Base-by-base conservation (phyloP, 1,140 invertebrate species). In the Drosophila sp. region DNA sequence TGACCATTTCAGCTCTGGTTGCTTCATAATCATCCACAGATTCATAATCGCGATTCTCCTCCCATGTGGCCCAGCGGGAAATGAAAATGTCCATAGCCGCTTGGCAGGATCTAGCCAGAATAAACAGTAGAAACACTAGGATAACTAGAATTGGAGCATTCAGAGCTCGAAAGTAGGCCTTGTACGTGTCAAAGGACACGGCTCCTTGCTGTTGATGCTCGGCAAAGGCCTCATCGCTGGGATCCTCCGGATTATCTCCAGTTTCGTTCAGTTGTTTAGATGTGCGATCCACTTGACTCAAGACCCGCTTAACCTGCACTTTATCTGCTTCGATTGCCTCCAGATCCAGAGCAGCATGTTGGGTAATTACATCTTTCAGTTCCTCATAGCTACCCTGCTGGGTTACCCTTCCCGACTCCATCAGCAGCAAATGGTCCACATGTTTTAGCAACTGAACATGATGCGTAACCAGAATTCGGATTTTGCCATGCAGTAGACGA, bases 401-500 rank as follows among this genome's bases (percentile, higher is more conserved):
- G 8, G 89, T 66, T 3, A 93, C 72, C 2, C 63, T 66, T 0
- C 94, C 95, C 90, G 94, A 93, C 27, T 93, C 93, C 41, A 93
- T 92, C 66, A 94, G 94, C 11, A 98, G 91, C 90, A 94, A 92
- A 78, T 93, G 94, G 83, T 97, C 94, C 0, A 96, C 96, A 29
- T 93, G 92, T 86, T 96, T 96, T 4, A 98, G 93, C 82, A 96
- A 96, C 78, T 98, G 97, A 6, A 98, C 92, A 90, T 98, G 97
- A 93, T 98, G 97, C 0, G 97, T 98, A 6, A 97, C 96, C n/a
- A 98, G 91, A 30, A 95, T 95, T 1, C 91, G 96, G 79, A 93
- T 96, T 94, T 93, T 96, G 93, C 90, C 95, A 93, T 93, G 57
- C 11, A 97, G 92, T 82, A 95, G 95, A 1, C 95, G 94, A 64